Evolutionary conservation across 2,797 vertebrate genomes (phyloP).

Genomic region (Gastrophryne carolinensis): DNA sequence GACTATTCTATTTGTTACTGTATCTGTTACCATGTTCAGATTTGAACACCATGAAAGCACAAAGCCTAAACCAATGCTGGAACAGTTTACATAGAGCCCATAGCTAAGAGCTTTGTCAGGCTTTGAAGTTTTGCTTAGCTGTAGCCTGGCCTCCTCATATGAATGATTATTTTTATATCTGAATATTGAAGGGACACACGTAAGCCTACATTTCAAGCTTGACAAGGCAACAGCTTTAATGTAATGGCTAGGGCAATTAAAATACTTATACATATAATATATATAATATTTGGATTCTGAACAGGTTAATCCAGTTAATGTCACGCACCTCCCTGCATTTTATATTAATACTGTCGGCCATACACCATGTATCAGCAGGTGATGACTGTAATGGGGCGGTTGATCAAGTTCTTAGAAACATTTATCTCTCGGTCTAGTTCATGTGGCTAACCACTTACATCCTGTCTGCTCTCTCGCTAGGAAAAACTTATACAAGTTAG

Average conservation of each 20-base stretch:
- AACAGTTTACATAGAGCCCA: too few species aligned
- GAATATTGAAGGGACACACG: too few species aligned
- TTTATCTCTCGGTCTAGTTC: background rate
- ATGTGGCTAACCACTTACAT: conserved; percentile 1
- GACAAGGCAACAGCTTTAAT: background rate
- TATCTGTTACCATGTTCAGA: too few species aligned
- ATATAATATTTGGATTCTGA: background rate
- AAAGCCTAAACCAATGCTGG: too few species aligned
- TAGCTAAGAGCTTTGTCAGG: too few species aligned
- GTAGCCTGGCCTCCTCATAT: too few species aligned
- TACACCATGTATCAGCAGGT: background rate
- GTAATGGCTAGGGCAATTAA: background rate
- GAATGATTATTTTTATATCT: too few species aligned
- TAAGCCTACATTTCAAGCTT: too few species aligned
- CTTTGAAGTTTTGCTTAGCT: too few species aligned
- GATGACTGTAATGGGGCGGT: background rate
- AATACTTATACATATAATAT: too few species aligned
- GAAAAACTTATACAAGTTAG: background rate
- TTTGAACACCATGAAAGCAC: too few species aligned
- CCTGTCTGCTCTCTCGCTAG: background rate
- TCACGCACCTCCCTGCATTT: conserved; percentile 6
- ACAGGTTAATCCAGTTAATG: background rate
- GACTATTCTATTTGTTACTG: too few species aligned
- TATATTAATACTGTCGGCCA: background rate
- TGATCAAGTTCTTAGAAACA: background rate